These are phyloP conservation scores for Arizona elegans DNA, from an alignment of 2,113 vertebrate species.

Conservation along the genomic window DNA sequence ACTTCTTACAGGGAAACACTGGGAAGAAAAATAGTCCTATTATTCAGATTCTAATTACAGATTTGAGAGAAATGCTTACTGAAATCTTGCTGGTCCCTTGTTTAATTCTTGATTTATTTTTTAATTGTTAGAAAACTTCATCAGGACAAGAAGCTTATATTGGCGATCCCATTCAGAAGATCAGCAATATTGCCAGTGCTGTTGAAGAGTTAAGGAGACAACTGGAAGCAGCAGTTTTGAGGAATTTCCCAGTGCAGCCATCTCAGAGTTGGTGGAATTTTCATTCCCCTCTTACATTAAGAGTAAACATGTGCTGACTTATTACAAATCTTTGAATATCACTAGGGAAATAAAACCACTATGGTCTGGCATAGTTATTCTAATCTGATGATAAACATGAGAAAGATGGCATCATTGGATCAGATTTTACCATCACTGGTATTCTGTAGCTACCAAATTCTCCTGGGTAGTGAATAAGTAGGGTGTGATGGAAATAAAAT, in stretches of 20 bases:
- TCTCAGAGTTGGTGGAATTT: conserved; percentile 43
- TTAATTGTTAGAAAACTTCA: conserved; percentile 28
- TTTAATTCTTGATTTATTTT: conserved; percentile 1
- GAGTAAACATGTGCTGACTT: not conserved
- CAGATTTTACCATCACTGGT: no score
- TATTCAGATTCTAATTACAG: not conserved
- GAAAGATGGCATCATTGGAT: not conserved
- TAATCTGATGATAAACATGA: not conserved
- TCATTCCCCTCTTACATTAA: not conserved
- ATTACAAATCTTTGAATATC: not conserved
- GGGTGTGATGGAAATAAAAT: not conserved
- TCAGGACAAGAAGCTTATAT: not conserved
- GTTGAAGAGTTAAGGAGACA: conserved; percentile 60
- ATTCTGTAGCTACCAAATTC: not conserved
- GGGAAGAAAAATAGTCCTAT: not conserved
- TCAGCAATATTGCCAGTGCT: conserved; percentile 37
- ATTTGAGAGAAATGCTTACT: not conserved
- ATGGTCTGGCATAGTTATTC: not conserved
- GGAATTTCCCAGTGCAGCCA: conserved; percentile 19
- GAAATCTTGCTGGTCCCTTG: conserved; percentile 9
- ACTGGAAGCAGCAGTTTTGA: conserved; percentile 39
- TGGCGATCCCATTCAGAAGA: conserved; percentile 28
- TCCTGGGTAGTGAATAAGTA: not conserved
- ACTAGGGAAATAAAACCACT: not conserved
- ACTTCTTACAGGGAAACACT: not conserved